Evolutionary conservation across 2,797 vertebrate species (phyloP).

Genomic region (Octomys mimax): DNA sequence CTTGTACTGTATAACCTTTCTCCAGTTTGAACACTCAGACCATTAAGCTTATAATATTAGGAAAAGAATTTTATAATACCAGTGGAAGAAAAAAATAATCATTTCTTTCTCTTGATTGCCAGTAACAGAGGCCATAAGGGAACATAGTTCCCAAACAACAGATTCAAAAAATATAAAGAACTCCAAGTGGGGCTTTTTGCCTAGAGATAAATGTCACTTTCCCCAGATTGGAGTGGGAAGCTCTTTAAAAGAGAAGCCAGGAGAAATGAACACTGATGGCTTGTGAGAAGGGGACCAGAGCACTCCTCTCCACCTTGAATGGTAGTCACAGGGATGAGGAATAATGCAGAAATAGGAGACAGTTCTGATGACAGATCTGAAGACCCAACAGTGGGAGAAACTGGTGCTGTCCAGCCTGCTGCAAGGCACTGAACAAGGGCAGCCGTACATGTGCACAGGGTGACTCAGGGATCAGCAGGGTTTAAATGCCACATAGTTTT

Average conservation of each 20-base stretch:
- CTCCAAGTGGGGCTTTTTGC: neutral
- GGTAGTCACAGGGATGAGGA: neutral
- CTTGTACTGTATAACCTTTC: neutral
- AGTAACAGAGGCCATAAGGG: neutral
- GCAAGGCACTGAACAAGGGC: neutral
- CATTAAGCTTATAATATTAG: neutral
- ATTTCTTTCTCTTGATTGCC: neutral
- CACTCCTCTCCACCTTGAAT: neutral
- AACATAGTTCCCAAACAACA: neutral
- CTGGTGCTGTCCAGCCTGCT: neutral
- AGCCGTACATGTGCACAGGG: rapidly evolving
- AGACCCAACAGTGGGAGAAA: neutral
- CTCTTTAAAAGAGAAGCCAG: neutral
- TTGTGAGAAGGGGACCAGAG: neutral
- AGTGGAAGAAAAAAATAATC: neutral
- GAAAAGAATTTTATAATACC: neutral
- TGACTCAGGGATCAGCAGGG: neutral
- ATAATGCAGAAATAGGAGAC: neutral
- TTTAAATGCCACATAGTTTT: neutral
- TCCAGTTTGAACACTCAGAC: neutral
- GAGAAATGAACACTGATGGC: no score
- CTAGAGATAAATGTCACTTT: neutral
- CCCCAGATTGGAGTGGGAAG: neutral
- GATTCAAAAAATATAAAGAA: neutral
- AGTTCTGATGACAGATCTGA: neutral